A percentile compares a stretch with the other conserved stretches of the same genome.
phyloP scores from a whole-genome alignment of 2,888 invertebrate genomes.

The Drosophila suboccidentalis region DNA sequence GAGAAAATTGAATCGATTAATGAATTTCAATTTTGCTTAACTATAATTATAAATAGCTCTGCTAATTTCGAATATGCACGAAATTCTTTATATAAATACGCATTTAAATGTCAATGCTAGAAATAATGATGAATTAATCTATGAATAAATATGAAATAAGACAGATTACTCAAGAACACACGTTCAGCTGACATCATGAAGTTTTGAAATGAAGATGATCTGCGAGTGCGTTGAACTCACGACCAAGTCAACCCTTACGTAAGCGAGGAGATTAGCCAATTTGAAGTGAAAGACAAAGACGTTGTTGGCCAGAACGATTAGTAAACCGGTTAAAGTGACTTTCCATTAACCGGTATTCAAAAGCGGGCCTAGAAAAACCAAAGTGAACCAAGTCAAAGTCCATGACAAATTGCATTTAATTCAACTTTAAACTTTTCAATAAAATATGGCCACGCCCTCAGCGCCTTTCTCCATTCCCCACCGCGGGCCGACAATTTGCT shows the following conservation, averaged over 20 bases:
- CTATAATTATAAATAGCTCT: background rate
- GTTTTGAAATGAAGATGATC: conserved; percentile 10
- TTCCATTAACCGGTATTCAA: conserved; percentile 54
- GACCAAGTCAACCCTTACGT: conserved; percentile 49
- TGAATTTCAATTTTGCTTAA: background rate
- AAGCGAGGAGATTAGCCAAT: conserved; percentile 57
- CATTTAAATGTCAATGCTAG: conserved; percentile 16
- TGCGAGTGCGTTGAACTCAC: conserved; percentile 39
- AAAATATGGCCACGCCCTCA: conserved; percentile 18
- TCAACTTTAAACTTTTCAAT: conserved; percentile 7
- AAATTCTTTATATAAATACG: background rate
- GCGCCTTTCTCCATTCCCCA: conserved; percentile 48
- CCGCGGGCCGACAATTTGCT: conserved; percentile 34
- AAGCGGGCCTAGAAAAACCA: conserved; percentile 25
- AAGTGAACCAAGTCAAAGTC: conserved; percentile 19
- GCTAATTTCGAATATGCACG: background rate
- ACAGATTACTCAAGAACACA: conserved; percentile 13
- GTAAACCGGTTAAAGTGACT: conserved; percentile 58
- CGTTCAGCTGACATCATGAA: conserved; percentile 43
- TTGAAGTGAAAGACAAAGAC: conserved; percentile 44
- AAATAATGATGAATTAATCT: conserved; percentile 17
- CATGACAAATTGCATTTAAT: conserved; percentile 31
- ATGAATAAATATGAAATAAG: conserved; percentile 15
- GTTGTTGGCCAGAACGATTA: conserved; percentile 54
- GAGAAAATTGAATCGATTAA: background rate